phyloP scores from a whole-genome alignment of 2,888 invertebrate species.

The Pegoplata infirma region DNA sequence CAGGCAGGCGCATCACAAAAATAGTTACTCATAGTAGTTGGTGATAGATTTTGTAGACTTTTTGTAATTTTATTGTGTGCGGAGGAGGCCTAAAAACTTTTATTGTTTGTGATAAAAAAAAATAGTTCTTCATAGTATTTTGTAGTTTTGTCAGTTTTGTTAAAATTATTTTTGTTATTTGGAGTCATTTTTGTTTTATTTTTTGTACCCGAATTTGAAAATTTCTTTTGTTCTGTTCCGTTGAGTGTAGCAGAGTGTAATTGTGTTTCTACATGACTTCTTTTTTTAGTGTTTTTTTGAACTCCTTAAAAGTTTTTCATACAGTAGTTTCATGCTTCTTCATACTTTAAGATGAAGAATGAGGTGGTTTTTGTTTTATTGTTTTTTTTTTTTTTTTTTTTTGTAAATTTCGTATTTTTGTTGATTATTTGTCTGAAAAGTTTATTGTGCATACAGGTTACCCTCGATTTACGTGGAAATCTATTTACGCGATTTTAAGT shows the following conservation, averaged over 20 bases:
- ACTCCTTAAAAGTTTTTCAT: slow-evolving; percentile 21
- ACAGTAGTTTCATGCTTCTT: neutral
- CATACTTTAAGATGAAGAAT: slow-evolving; percentile 16
- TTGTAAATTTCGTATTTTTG: neutral
- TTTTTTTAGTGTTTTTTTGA: neutral
- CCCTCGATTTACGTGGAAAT: too few relatives aligned
- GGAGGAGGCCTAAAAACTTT: slow-evolving; percentile 47
- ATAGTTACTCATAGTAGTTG: slow-evolving; percentile 7
- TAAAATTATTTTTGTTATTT: neutral
- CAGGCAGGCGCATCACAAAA: neutral
- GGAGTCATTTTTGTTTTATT: too few relatives aligned
- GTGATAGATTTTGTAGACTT: slow-evolving; percentile 36
- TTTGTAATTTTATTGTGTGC: slow-evolving; percentile 8
- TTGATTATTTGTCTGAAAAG: slow-evolving; percentile 45
- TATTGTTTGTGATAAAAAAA: slow-evolving; percentile 19
- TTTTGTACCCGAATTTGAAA: neutral
- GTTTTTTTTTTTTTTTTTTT: neutral
- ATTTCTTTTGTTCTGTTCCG: slow-evolving; percentile 13
- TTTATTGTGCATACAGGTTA: too few relatives aligned
- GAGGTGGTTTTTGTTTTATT: neutral
- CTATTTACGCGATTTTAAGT: too few relatives aligned
- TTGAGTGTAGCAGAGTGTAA: slow-evolving; percentile 3
- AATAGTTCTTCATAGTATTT: neutral
- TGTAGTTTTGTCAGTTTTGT: neutral
- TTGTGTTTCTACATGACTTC: slow-evolving; percentile 28